Evolutionary conservation across 2,888 invertebrate genomes (phyloP).

Genomic region (Latrodectus hesperus): DNA sequence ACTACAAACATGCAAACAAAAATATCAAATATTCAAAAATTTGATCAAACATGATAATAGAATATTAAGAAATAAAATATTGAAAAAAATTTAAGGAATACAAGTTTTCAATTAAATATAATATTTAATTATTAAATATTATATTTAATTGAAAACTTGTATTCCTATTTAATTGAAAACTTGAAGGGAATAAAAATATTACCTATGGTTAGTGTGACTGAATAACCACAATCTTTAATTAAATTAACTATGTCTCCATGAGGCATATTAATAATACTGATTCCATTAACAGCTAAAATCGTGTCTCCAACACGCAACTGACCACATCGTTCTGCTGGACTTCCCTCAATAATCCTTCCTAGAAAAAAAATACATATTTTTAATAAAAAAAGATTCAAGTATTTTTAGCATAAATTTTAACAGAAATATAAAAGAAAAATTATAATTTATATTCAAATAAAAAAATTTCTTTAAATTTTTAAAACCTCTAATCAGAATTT

Average conservation of each 20-base stretch:
- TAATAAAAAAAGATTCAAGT: slow-evolving; percentile 2
- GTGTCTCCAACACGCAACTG: slow-evolving; percentile 94
- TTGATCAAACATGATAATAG: no score
- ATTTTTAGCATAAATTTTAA: background rate
- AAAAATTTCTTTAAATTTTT: no score
- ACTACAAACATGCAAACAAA: no score
- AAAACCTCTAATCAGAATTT: no score
- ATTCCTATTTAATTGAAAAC: no score
- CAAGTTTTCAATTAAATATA: no score
- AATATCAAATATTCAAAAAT: no score
- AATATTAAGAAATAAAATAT: no score
- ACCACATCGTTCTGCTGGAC: slow-evolving; percentile 95
- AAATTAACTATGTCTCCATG: slow-evolving; percentile 98
- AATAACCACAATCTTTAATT: slow-evolving; percentile 95
- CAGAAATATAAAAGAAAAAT: slow-evolving; percentile 1
- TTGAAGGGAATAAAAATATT: background rate
- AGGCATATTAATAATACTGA: slow-evolving; percentile 90
- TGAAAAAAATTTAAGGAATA: no score
- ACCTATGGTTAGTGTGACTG: slow-evolving; percentile 85
- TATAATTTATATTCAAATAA: no score
- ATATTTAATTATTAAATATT: no score
- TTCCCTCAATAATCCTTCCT: slow-evolving; percentile 95
- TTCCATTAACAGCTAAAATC: slow-evolving; percentile 94
- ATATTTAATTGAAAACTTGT: no score
- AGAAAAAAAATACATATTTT: background rate